Evolutionary conservation across 1,140 invertebrate species (phyloP).

Genomic region (Sinella curviseta): DNA sequence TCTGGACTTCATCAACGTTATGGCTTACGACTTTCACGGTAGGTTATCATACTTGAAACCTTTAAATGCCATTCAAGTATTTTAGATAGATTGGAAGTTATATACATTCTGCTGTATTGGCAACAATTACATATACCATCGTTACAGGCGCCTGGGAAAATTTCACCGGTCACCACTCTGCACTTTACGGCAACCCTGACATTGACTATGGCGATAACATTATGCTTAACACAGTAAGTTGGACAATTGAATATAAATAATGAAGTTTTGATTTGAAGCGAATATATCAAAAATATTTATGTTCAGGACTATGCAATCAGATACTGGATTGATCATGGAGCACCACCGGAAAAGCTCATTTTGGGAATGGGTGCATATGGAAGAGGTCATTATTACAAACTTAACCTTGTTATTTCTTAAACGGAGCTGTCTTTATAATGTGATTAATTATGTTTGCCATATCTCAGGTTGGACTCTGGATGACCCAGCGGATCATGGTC

Average conservation of each 20-base stretch:
- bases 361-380: conserved; percentile 44
- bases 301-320: conserved; percentile 40
- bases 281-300: no score
- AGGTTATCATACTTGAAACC: no score
- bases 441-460: no score
- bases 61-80: no score
- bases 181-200: conserved; percentile 56
- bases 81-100: no score
- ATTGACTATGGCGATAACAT: conserved; percentile 46
- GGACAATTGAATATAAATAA: neutral
- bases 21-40: conserved; percentile 29
- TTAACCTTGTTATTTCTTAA: no score
- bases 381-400: no score
- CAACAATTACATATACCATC: no score
- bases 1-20: conserved; percentile 46
- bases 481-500: neutral
- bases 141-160: conserved; percentile 59
- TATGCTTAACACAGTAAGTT: conserved; percentile 1
- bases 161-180: conserved; percentile 64
- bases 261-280: no score
- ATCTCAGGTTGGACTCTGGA: neutral
- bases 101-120: no score
- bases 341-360: conserved; percentile 58
- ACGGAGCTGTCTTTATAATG: no score
- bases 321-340: conserved; percentile 58